Percentiles rank a stretch among this genome's conserved stretches.
These are phyloP conservation scores for Morus bassanus DNA, from an alignment of 2,797 vertebrate species.

Conservation along the genomic window DNA sequence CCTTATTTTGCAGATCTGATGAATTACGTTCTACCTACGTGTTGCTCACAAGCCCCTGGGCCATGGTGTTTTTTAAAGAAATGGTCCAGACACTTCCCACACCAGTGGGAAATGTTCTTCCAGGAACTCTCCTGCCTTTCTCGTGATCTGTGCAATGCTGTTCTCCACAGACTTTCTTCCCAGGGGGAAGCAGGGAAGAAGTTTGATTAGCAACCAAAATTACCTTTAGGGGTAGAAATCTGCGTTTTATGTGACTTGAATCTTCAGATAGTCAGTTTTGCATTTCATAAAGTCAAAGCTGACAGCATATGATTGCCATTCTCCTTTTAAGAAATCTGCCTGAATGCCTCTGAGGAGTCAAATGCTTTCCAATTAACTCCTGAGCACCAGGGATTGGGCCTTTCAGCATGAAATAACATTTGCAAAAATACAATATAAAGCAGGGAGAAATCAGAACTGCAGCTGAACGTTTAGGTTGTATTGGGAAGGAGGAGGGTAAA, in stretches of 20 bases:
- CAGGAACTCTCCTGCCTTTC: not conserved
- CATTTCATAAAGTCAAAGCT: not conserved
- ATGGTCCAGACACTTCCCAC: not conserved
- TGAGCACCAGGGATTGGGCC: not conserved
- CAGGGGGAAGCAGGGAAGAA: not conserved
- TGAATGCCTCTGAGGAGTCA: not conserved
- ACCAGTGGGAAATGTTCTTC: not conserved
- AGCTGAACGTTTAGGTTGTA: not conserved
- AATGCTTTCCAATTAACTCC: not conserved
- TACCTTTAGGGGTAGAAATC: conserved; percentile 11
- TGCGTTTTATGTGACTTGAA: conserved; percentile 26
- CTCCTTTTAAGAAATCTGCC: not conserved
- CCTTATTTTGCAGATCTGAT: conserved; percentile 31
- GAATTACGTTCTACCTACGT: conserved; percentile 16
- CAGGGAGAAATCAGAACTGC: conserved; percentile 16
- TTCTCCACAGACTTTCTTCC: not conserved
- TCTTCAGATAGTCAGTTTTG: conserved; percentile 6
- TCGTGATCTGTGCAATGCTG: not conserved
- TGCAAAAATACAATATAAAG: not conserved
- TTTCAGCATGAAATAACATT: conserved; percentile 1
- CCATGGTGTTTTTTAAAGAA: not conserved
- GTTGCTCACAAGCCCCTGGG: conserved; percentile 22
- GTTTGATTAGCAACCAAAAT: conserved; percentile 43
- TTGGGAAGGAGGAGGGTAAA: not conserved
- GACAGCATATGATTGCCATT: not conserved